Evolutionary conservation across 2,888 invertebrate genomes (phyloP), one percentile per base, ranked within the genome.

Genomic region (Gortyna flavago): DNA sequence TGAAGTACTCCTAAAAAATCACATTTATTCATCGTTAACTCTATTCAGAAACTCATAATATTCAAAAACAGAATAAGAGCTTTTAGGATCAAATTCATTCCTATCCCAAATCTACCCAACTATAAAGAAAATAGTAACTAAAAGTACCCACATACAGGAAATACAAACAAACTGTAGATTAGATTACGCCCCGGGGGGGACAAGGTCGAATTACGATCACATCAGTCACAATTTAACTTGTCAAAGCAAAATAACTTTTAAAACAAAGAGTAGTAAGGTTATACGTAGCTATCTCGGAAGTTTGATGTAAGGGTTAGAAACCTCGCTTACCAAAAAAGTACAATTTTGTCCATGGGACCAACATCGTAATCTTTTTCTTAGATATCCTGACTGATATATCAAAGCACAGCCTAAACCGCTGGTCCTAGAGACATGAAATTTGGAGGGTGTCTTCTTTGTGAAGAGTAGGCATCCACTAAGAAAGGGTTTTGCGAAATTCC

Each of bases 311-410:
- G 51, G 54, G 62, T 32, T 61, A 35, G 66, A 80, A 86, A 80
- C 75, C 75, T 66, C 75, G 66, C 4, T 57, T 74, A 72, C 83
- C 69, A 72, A 83, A 86, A 86, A 70, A 72, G 51, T 59, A 69
- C 0, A 9, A 38, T 9, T 9, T 38, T 38, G 9, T 38, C 38
- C 9, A 38, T 38, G 38, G 8, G 8, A 38, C 38, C 38, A 38
- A 38, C 35, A 38, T 38, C 35, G 35, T 4, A 38, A 38, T 38
- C n/a, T n/a, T n/a, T n/a, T n/a, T n/a, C n/a, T n/a, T n/a, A n/a
- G n/a, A n/a, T n/a, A n/a, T n/a, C n/a, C n/a, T n/a, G n/a, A n/a
- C n/a, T n/a, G n/a, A n/a, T n/a, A n/a, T n/a, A n/a, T n/a, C n/a
- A n/a, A n/a, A n/a, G n/a, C n/a, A n/a, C n/a, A n/a, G n/a, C n/a